These are phyloP conservation scores for Eidolon helvum DNA, from an alignment of 2,113 vertebrate genomes.

Conservation along the genomic window DNA sequence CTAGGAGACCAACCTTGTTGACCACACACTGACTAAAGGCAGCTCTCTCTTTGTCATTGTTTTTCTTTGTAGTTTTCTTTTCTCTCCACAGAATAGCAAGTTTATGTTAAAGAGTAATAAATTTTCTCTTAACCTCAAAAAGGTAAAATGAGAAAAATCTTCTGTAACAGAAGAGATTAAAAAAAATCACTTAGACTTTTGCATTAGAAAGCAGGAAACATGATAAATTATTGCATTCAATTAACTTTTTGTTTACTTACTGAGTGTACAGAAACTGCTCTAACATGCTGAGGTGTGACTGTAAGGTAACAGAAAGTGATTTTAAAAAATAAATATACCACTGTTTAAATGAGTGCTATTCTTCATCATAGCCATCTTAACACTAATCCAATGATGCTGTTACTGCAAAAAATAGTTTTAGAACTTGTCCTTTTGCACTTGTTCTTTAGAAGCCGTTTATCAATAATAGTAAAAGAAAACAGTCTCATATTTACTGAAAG, in stretches of 20 bases:
- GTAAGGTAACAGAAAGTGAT: conserved; percentile 62
- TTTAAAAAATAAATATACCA: conserved; percentile 57
- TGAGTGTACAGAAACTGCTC: conserved; percentile 50
- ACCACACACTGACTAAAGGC: not conserved
- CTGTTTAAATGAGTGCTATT: conserved; percentile 53
- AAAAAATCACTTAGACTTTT: conserved; percentile 29
- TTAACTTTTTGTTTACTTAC: conserved; percentile 61
- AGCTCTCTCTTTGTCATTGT: not conserved
- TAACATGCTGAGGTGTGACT: conserved; percentile 60
- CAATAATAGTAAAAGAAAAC: conserved; percentile 66
- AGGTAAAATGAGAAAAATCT: conserved; percentile 18
- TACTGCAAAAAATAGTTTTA: conserved; percentile 71
- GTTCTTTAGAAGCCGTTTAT: conserved; percentile 62
- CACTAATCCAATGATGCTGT: conserved; percentile 54
- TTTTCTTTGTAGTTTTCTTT: not conserved
- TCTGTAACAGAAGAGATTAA: conserved; percentile 38
- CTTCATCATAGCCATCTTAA: conserved; percentile 40
- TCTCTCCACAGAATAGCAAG: not conserved
- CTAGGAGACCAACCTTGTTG: not conserved
- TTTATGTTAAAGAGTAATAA: conserved; percentile 37
- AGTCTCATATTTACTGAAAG: conserved; percentile 45
- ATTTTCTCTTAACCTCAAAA: conserved; percentile 27
- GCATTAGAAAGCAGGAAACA: conserved; percentile 8
- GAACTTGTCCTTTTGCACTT: conserved; percentile 62
- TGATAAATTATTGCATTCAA: conserved; percentile 65